Evolutionary conservation across 2,888 invertebrate genomes (phyloP).

Genomic region (Lasioglossum zephyrum): DNA sequence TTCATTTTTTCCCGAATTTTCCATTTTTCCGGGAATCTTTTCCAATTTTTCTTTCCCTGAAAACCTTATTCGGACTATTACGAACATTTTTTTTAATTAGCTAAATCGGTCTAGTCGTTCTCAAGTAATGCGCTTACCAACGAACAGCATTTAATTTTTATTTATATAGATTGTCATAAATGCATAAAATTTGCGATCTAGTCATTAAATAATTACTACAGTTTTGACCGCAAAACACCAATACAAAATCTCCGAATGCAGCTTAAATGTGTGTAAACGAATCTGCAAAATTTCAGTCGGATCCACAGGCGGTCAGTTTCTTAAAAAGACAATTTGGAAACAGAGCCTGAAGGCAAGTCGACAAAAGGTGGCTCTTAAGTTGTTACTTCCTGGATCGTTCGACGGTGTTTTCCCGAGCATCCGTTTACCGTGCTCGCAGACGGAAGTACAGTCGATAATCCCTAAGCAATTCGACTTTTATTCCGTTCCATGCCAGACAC

Average conservation of each 20-base stretch:
- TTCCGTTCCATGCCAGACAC: not conserved
- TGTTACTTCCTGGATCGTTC: not conserved
- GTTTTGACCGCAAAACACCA: not conserved
- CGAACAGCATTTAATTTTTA: too few relatives aligned
- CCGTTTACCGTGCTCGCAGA: not conserved
- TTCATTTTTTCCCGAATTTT: too few relatives aligned
- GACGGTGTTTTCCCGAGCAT: not conserved
- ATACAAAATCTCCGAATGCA: not conserved
- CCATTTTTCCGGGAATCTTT: too few relatives aligned
- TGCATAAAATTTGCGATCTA: too few relatives aligned
- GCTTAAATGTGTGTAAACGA: not conserved
- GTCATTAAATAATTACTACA: too few relatives aligned
- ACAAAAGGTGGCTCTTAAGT: not conserved
- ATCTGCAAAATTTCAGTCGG: not conserved
- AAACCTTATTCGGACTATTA: too few relatives aligned
- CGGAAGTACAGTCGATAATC: not conserved
- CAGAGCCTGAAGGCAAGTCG: not conserved
- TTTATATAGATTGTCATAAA: too few relatives aligned
- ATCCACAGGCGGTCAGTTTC: not conserved
- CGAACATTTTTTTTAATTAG: too few relatives aligned
- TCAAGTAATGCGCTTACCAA: too few relatives aligned
- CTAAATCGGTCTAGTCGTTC: too few relatives aligned
- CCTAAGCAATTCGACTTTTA: not conserved
- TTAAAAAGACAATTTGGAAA: not conserved
- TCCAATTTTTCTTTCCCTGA: too few relatives aligned